Base-by-base conservation (phyloP, 2,797 vertebrate species). In the Craterocephalus amniculus region DNA sequence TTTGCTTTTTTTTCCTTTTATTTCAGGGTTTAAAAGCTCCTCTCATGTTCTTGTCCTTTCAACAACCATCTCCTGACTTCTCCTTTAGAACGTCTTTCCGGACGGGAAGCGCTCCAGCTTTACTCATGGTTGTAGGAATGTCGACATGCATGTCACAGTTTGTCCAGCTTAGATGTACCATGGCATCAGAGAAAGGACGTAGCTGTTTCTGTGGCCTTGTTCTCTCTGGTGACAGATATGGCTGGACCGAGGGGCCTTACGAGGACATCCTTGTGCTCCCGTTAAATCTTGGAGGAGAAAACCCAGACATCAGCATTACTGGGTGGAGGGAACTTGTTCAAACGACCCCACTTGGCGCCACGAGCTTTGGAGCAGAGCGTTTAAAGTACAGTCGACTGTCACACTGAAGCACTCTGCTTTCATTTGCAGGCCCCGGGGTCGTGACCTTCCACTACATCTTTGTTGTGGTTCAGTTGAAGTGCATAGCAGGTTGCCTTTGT, bases 391-490 rank as follows among this genome's bases (percentile, higher is more conserved):
- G 86, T 87, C 76, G 87, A 92, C 91, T 90, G 89, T 90, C 81
- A 74, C 79, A 88, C 82, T 36, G 74, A 86, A 89, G 85, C 76
- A 87, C 84, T 91, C 86, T n/a, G 58, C 80, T 80, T 89, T 83
- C 87, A 86, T 92, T 92, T 89, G 82, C 68, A 58, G 89, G 83
- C 79, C 63, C 34, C 14, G 2, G 80, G 89, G 91, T 92, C 85
- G 1, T 11, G 84, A 90, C 89, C 91, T 84, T 76, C 63, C 75
- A 36, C 32, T 74, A 79, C 62, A 74, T 78, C 88, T 92, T 92
- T 94, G 92, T 93, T 94, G 94, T 93, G 92, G 94, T 93, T 90
- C 89, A 92, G 81, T 65, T 80, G 76, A 84, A 94, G 93, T 92
- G 87, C 89, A 92, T 87, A 87, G 89, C 90, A 91, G 90, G 91